Evolutionary conservation across 1,140 invertebrate genomes (phyloP).

Genomic region (Colletes latitarsis): DNA sequence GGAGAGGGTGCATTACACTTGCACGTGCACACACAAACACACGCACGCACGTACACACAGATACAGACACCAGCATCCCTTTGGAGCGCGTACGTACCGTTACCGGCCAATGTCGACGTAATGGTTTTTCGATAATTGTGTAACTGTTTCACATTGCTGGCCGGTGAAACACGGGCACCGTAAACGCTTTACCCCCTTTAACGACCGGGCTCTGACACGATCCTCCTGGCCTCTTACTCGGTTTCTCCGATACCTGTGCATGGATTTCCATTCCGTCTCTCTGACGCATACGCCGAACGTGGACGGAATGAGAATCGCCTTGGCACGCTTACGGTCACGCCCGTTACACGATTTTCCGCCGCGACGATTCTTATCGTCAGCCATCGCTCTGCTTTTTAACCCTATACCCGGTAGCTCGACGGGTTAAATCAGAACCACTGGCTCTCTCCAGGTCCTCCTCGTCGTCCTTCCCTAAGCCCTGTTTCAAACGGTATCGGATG

Average conservation of each 20-base stretch:
- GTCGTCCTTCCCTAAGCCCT: too few species aligned
- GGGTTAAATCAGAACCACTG: too few species aligned
- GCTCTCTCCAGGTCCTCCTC: too few species aligned
- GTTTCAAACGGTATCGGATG: too few species aligned
- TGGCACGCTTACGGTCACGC: conserved; percentile 52
- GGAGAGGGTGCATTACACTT: background rate
- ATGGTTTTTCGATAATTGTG: conserved; percentile 69
- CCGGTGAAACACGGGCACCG: conserved; percentile 56
- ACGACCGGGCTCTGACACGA: conserved; percentile 43
- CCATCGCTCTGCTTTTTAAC: conserved; percentile 7
- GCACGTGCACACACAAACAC: background rate
- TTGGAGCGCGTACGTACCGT: conserved; percentile 27
- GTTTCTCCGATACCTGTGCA: conserved; percentile 23
- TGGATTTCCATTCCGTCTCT: conserved; percentile 56
- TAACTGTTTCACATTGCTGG: conserved; percentile 67
- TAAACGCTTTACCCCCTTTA: conserved; percentile 63
- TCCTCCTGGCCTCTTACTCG: conserved; percentile 17
- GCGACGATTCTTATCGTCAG: conserved; percentile 22
- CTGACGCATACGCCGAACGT: conserved; percentile 49
- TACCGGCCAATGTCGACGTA: conserved; percentile 57
- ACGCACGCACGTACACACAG: background rate
- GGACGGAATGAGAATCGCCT: conserved; percentile 54
- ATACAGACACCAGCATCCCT: too few species aligned
- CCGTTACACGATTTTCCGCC: conserved; percentile 21
- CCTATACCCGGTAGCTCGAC: background rate